Evolutionary conservation across 2,797 vertebrate genomes (phyloP).

Genomic region (Sylvia borin): DNA sequence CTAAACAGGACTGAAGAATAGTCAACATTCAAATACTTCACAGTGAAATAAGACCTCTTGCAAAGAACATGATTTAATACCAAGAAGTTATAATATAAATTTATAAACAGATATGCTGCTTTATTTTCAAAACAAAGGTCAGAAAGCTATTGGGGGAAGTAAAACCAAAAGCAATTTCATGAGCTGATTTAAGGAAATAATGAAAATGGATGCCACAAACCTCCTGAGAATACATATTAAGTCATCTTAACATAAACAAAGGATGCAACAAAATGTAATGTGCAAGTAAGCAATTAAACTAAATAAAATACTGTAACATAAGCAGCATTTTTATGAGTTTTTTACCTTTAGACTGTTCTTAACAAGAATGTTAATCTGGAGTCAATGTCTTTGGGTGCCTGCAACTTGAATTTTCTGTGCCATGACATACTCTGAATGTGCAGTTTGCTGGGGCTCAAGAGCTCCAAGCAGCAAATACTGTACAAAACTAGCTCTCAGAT

Average conservation of each 20-base stretch:
- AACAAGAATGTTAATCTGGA: not conserved
- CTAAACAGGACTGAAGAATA: not conserved
- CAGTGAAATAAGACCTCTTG: not conserved
- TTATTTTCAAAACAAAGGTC: not conserved
- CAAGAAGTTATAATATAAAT: not conserved
- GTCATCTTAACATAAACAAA: not conserved
- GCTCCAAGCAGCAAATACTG: not conserved
- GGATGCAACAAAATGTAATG: not conserved
- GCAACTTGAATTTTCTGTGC: not conserved
- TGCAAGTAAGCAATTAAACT: not conserved
- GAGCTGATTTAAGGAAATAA: slow-evolving; percentile 12
- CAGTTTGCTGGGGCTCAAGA: not conserved
- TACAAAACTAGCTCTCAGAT: not conserved
- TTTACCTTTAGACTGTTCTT: not conserved
- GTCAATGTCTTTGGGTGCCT: not conserved
- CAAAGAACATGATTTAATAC: not conserved
- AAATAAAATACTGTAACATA: not conserved
- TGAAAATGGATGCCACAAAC: slow-evolving; percentile 24
- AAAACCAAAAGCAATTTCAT: slow-evolving; percentile 7
- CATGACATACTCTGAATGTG: not conserved
- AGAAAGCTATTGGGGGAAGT: not conserved
- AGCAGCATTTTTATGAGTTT: not conserved
- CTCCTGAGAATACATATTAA: not conserved
- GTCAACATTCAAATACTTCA: not conserved
- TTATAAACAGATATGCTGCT: not conserved